These are phyloP conservation scores for Mastacembelus armatus DNA, from an alignment of 2,797 vertebrate species.

Conservation along the genomic window DNA sequence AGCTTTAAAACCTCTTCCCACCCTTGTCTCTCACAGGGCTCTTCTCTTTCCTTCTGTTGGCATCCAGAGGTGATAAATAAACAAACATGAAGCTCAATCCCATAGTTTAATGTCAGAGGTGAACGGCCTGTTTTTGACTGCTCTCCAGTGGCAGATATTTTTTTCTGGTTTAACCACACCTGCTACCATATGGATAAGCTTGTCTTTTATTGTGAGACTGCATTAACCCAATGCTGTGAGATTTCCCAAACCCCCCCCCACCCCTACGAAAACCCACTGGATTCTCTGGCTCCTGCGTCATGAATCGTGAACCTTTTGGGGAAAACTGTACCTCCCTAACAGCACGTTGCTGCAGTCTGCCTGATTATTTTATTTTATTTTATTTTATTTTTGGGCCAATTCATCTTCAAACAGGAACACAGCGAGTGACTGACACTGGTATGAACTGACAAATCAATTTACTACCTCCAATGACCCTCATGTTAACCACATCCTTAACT, in stretches of 20 bases:
- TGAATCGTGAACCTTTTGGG: slow-evolving; percentile 32
- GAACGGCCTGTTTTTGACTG: slow-evolving; percentile 44
- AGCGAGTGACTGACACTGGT: slow-evolving; percentile 54
- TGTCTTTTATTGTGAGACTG: slow-evolving; percentile 73
- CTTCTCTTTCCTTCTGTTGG: slow-evolving; percentile 35
- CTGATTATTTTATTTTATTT: too few species aligned
- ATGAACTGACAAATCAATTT: slow-evolving; percentile 71
- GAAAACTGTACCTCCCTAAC: slow-evolving; percentile 26
- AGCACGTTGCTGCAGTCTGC: slow-evolving; percentile 30
- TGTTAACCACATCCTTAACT: slow-evolving; percentile 43
- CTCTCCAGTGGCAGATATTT: too few species aligned
- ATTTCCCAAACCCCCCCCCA: slow-evolving; percentile 18
- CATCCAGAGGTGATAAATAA: slow-evolving; percentile 50
- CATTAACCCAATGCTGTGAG: slow-evolving; percentile 56
- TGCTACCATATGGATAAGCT: slow-evolving; percentile 63
- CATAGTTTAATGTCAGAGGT: slow-evolving; percentile 34
- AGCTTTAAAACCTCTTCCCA: neutral
- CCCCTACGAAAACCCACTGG: neutral
- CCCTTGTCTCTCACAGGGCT: slow-evolving; percentile 44
- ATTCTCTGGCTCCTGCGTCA: slow-evolving; percentile 23
- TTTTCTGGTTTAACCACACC: slow-evolving; percentile 42
- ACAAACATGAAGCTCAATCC: slow-evolving; percentile 54
- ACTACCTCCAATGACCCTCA: slow-evolving; percentile 76
- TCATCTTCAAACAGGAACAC: slow-evolving; percentile 45
- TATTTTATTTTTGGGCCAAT: slow-evolving; percentile 29